phyloP scores from a whole-genome alignment of 2,797 vertebrate genomes.

The Gallinago nigripennis region DNA sequence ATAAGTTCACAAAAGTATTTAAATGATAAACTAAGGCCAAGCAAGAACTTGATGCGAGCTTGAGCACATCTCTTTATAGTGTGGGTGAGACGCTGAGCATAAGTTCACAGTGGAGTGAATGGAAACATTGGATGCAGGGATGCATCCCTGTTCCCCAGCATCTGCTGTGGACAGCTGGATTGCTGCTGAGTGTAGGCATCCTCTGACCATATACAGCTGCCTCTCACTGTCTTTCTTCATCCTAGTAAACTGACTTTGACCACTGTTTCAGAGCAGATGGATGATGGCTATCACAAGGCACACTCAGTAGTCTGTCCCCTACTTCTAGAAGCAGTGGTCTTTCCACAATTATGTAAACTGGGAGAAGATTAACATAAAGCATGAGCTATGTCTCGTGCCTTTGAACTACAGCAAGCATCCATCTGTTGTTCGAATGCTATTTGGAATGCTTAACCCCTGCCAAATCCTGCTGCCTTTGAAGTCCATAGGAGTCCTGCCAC shows the following conservation, averaged over 20 bases:
- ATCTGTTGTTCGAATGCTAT: constrained; percentile 43
- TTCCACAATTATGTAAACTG: not conserved
- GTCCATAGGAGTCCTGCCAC: not conserved
- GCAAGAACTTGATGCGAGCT: not conserved
- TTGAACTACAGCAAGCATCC: not conserved
- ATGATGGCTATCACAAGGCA: not conserved
- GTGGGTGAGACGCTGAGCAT: not conserved
- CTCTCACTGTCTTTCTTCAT: not conserved
- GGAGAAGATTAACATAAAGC: not conserved
- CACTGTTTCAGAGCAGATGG: not conserved
- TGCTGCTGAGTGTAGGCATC: not conserved
- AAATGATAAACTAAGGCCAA: not conserved
- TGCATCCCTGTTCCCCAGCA: not conserved
- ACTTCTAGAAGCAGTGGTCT: not conserved
- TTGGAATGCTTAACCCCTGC: constrained; percentile 13
- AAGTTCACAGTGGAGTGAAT: not conserved
- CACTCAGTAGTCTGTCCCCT: not conserved
- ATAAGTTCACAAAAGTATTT: not conserved
- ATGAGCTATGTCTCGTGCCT: not conserved
- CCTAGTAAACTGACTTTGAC: not conserved
- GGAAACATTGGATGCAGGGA: not conserved
- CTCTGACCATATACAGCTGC: not conserved
- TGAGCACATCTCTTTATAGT: accelerated
- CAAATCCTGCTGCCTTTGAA: constrained; percentile 50
- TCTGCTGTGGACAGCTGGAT: not conserved